phyloP scores from a whole-genome alignment of 92 coral and sea anemone species.

The Blastomussa wellsi region DNA sequence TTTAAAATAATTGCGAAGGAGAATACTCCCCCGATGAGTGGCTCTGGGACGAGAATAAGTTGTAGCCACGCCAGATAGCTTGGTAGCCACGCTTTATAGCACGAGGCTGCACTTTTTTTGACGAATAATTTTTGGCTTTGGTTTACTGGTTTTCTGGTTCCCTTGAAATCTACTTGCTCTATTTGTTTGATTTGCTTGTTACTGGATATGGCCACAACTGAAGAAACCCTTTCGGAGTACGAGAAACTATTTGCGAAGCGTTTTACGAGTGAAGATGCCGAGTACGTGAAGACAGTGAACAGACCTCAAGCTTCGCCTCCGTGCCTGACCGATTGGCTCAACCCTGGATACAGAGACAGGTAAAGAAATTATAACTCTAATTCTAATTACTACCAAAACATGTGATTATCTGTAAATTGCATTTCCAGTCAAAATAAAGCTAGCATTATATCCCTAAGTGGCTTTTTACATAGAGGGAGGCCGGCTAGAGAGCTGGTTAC shows the following conservation, averaged over 20 bases:
- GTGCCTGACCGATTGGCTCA: slow-evolving; percentile 82
- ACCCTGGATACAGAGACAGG: slow-evolving; percentile 72
- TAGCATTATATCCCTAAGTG: neutral
- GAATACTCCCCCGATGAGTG: neutral
- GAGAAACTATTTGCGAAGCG: slow-evolving; percentile 92
- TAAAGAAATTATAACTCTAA: neutral
- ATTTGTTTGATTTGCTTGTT: too few relatives aligned
- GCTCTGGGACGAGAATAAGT: neutral
- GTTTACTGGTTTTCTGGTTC: neutral
- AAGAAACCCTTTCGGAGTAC: slow-evolving; percentile 76
- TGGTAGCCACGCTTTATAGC: slow-evolving; percentile 15
- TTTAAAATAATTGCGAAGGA: too few relatives aligned
- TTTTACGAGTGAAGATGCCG: slow-evolving; percentile 85
- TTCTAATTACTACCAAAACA: neutral
- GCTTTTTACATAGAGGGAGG: too few relatives aligned
- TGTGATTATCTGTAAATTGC: neutral
- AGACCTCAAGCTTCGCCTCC: slow-evolving; percentile 78
- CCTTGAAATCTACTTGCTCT: neutral
- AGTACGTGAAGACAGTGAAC: slow-evolving; percentile 81
- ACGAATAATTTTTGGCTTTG: too few relatives aligned
- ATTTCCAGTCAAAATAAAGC: neutral
- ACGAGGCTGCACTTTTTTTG: neutral
- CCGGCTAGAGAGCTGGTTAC: too few relatives aligned
- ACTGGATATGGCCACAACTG: slow-evolving; percentile 72
- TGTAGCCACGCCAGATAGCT: slow-evolving; percentile 21